phyloP scores from a whole-genome alignment of 2,888 invertebrate species.

The Eupithecia subumbrata region DNA sequence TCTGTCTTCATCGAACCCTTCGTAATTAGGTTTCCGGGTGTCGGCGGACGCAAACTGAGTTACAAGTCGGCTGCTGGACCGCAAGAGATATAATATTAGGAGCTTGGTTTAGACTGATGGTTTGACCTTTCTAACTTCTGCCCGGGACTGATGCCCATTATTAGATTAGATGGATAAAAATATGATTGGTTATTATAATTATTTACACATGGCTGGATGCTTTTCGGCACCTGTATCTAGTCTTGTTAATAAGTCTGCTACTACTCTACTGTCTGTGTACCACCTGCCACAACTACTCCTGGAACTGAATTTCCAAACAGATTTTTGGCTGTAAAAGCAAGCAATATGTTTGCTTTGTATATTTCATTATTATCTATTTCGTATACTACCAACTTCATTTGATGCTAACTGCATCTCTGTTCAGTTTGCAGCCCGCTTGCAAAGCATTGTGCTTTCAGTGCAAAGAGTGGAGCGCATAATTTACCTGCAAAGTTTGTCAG shows the following conservation, averaged over 20 bases:
- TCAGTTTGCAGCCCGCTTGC: neutral
- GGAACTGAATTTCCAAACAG: neutral
- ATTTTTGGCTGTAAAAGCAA: neutral
- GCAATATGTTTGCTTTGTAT: neutral
- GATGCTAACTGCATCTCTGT: neutral
- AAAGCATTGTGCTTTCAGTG: constrained; percentile 1
- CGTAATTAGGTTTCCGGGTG: neutral
- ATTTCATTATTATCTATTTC: neutral
- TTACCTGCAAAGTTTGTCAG: neutral
- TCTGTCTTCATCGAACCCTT: constrained; percentile 6
- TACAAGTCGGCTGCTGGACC: neutral
- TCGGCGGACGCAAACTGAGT: neutral
- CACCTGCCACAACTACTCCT: neutral
- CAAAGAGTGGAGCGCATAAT: neutral
- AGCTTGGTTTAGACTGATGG: neutral
- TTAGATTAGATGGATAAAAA: neutral
- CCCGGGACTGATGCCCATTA: neutral
- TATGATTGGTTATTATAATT: too few species aligned
- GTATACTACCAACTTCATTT: neutral
- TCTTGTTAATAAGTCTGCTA: neutral
- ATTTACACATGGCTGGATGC: too few species aligned
- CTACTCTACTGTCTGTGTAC: neutral
- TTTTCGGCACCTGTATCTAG: too few species aligned
- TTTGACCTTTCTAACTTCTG: neutral
- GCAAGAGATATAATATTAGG: neutral